These are phyloP conservation scores for Seira musarum DNA, from an alignment of 2,888 invertebrate species.

Conservation along the genomic window DNA sequence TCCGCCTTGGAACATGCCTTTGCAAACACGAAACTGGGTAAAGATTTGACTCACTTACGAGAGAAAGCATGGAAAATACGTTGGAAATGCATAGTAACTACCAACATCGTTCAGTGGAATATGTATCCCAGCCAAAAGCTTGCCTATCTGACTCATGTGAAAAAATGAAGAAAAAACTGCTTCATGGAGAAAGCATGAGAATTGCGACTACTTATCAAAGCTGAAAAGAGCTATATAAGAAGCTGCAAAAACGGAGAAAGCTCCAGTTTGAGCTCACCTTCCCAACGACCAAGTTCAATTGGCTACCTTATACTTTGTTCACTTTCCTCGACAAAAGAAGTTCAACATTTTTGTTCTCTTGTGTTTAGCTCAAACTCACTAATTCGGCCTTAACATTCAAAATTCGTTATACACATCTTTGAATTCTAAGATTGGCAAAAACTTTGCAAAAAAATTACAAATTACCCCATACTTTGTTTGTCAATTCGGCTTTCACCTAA, in stretches of 20 bases:
- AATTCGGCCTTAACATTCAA: slow-evolving; percentile 42
- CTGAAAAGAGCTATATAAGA: background rate
- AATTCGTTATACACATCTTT: background rate
- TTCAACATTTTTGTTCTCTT: slow-evolving; percentile 34
- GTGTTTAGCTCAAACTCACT: slow-evolving; percentile 56
- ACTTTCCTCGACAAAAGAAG: slow-evolving; percentile 1
- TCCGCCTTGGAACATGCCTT: background rate
- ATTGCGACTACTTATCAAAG: background rate
- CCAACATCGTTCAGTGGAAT: too few species aligned
- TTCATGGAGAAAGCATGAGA: background rate
- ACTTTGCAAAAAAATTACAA: too few species aligned
- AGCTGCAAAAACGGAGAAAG: slow-evolving; percentile 5
- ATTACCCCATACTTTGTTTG: background rate
- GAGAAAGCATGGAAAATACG: too few species aligned
- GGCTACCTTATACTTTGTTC: slow-evolving; percentile 43
- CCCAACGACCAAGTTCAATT: slow-evolving; percentile 51
- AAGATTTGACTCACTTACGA: background rate
- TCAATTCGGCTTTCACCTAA: background rate
- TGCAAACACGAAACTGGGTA: background rate
- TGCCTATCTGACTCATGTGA: background rate
- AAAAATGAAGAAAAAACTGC: background rate
- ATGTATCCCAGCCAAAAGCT: background rate
- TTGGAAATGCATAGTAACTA: background rate
- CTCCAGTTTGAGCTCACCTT: slow-evolving; percentile 61
- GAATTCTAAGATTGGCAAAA: too few species aligned